Conservation (phyloP, 37 sponge, comb jelly and placozoan species). For the Bolinopsis microptera region DNA sequence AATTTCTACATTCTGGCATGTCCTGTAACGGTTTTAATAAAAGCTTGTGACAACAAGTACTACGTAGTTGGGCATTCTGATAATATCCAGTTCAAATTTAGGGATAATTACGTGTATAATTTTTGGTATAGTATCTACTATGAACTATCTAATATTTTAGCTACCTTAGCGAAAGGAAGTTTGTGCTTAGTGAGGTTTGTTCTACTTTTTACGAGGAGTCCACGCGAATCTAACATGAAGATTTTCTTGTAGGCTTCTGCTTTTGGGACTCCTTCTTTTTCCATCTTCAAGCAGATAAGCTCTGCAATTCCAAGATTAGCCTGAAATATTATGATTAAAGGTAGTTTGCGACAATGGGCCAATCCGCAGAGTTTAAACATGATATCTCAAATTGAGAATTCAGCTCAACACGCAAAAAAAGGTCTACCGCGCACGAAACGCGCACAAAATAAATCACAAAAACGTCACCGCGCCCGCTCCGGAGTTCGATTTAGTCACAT, state of each 20-base stretch:
- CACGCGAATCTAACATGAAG: conserved; percentile 66
- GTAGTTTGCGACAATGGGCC: too few species aligned
- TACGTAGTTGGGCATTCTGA: too few species aligned
- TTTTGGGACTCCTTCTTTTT: conserved; percentile 62
- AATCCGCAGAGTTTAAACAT: too few species aligned
- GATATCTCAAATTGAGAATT: too few species aligned
- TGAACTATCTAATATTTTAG: too few species aligned
- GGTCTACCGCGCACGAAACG: not conserved
- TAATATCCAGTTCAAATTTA: too few species aligned
- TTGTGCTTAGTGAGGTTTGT: conserved; percentile 43
- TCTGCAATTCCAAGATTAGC: conserved; percentile 64
- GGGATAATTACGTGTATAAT: too few species aligned
- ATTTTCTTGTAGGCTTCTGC: conserved; percentile 48
- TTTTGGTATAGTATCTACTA: too few species aligned
- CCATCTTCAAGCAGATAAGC: conserved; percentile 43
- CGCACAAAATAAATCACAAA: not conserved
- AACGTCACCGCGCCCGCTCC: not conserved
- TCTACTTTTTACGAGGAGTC: conserved; percentile 55
- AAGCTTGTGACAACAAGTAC: too few species aligned
- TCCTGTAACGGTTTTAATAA: not conserved
- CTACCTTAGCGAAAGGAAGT: conserved; percentile 28
- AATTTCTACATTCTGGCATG: not conserved
- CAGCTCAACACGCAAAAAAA: too few species aligned
- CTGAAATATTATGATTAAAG: conserved; percentile 34
- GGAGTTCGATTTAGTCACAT: not conserved